phyloP scores from a whole-genome alignment of 2,113 vertebrate genomes.

The Lagenorhynchus albirostris region DNA sequence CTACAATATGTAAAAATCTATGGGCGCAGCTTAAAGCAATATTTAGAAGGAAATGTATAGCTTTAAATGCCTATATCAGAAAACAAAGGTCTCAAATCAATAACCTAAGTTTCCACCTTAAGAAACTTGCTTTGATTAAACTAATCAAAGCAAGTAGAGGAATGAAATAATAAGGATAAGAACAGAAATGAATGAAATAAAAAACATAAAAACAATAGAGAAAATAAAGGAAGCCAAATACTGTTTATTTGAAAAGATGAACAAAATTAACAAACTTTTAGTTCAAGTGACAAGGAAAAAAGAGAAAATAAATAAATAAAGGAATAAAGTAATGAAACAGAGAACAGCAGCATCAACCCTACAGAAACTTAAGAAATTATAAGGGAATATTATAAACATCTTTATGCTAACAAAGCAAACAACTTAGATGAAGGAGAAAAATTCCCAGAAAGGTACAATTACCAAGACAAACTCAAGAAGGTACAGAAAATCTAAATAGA shows the following conservation, averaged over 20 bases:
- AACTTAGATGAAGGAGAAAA: background rate
- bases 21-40: background rate
- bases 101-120: background rate
- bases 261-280: background rate
- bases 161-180: background rate
- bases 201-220: background rate
- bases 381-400: background rate
- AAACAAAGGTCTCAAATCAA: background rate
- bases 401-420: background rate
- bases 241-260: background rate
- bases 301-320: background rate
- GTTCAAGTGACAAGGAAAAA: background rate
- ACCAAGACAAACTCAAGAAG: background rate
- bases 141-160: background rate
- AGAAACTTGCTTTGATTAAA: background rate
- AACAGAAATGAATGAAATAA: background rate
- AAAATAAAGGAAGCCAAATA: background rate
- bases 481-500: background rate
- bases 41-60: background rate
- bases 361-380: background rate
- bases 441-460: background rate
- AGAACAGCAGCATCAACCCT: background rate
- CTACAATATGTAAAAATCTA: background rate
- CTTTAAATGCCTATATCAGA: background rate
- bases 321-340: background rate